These are phyloP conservation scores for Synanthedon vespiformis DNA, from an alignment of 2,888 invertebrate genomes.

Conservation along the genomic window DNA sequence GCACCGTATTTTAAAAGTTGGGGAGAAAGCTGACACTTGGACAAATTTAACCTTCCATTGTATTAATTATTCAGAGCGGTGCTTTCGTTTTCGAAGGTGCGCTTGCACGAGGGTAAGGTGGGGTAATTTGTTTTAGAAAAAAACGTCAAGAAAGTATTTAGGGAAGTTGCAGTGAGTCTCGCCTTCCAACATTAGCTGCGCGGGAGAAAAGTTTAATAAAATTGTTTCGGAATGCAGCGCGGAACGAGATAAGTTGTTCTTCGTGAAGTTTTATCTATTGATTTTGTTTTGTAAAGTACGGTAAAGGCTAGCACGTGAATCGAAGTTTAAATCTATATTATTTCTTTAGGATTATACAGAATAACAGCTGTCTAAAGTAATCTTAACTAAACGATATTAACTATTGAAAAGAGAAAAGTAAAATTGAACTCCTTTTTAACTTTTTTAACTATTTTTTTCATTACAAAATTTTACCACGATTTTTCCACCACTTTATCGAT, in stretches of 20 bases:
- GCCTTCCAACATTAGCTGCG: slow-evolving; percentile 33
- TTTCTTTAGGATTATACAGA: too few relatives aligned
- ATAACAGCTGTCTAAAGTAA: too few relatives aligned
- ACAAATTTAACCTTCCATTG: slow-evolving; percentile 68
- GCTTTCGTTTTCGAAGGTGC: slow-evolving; percentile 62
- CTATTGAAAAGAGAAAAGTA: too few relatives aligned
- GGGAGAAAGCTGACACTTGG: slow-evolving; percentile 66
- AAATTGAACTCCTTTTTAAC: too few relatives aligned
- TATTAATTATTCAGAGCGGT: slow-evolving; percentile 68
- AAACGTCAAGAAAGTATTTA: slow-evolving; percentile 50
- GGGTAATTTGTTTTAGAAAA: slow-evolving; percentile 46
- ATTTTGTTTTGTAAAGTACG: background rate
- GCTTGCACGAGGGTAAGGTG: slow-evolving; percentile 52
- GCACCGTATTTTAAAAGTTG: slow-evolving; percentile 63
- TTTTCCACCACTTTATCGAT: too few relatives aligned
- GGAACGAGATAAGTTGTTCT: slow-evolving; percentile 48
- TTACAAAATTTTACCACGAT: too few relatives aligned
- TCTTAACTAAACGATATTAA: too few relatives aligned
- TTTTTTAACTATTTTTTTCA: too few relatives aligned
- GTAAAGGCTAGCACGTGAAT: background rate
- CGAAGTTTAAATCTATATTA: background rate
- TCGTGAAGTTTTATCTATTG: slow-evolving; percentile 17
- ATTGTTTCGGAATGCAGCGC: slow-evolving; percentile 59
- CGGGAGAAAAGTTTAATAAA: slow-evolving; percentile 58
- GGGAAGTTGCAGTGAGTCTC: slow-evolving; percentile 46